These are phyloP conservation scores for Nephrotoma flavescens DNA, from an alignment of 2,888 invertebrate species.

Conservation along the genomic window DNA sequence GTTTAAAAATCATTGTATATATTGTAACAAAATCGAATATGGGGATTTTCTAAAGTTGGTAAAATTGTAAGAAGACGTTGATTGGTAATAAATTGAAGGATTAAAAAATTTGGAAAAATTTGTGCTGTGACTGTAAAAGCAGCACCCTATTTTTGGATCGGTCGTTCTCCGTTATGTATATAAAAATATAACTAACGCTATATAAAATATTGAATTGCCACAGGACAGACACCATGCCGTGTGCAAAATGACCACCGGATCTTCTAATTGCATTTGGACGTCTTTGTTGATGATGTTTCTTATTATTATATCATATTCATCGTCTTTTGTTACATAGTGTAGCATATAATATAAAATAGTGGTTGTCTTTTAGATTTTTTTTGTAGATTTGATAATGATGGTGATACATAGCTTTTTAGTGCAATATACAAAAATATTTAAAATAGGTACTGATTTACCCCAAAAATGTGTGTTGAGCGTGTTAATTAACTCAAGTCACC, in stretches of 20 bases:
- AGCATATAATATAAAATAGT: too few species aligned
- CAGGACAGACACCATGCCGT: background rate
- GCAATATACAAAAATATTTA: too few species aligned
- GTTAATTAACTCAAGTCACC: too few species aligned
- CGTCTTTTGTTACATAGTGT: too few species aligned
- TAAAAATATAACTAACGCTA: background rate
- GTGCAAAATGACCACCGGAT: background rate
- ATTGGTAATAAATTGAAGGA: background rate
- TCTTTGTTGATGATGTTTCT: background rate
- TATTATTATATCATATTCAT: background rate
- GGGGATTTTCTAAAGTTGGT: background rate
- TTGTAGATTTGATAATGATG: too few species aligned
- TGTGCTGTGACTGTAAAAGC: background rate
- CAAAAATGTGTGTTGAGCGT: too few species aligned
- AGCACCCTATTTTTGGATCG: background rate
- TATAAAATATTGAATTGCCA: background rate
- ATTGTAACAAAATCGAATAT: background rate
- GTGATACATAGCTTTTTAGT: too few species aligned
- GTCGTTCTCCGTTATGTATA: background rate
- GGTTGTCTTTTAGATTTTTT: too few species aligned
- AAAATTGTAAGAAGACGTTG: background rate
- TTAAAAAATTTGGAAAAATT: background rate
- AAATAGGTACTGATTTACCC: too few species aligned
- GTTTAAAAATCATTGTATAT: background rate
- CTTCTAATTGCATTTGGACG: slow-evolving; percentile 3